Evolutionary conservation across 2,113 vertebrate genomes (phyloP).

Genomic region (Deroptyus accipitrinus): DNA sequence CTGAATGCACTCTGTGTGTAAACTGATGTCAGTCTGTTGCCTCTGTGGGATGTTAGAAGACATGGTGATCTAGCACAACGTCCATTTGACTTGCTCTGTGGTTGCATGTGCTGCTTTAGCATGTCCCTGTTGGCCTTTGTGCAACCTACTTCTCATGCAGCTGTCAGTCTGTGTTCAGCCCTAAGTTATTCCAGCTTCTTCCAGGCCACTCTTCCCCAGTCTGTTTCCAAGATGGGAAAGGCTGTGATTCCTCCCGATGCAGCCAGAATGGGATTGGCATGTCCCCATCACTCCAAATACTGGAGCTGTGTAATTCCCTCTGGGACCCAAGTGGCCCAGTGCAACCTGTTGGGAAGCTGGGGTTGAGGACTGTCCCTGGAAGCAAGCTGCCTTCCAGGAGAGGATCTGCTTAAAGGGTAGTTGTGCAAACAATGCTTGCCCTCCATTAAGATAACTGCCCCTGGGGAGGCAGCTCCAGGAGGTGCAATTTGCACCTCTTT

Average conservation of each 20-base stretch:
- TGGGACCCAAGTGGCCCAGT: accelerated
- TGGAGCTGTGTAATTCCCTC: not conserved
- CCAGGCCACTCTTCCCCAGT: not conserved
- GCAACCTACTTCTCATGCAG: not conserved
- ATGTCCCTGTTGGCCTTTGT: not conserved
- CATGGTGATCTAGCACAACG: accelerated
- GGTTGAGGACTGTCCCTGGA: not conserved
- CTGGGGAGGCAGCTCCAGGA: not conserved
- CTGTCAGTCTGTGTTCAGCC: not conserved
- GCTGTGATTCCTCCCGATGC: not conserved
- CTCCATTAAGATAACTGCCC: not conserved
- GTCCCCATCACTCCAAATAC: not conserved
- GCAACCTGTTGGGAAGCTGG: not conserved
- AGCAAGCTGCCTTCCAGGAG: not conserved
- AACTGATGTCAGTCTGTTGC: not conserved
- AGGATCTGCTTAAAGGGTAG: not conserved
- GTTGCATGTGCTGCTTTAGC: not conserved
- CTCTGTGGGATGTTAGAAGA: not conserved
- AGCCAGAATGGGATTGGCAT: accelerated
- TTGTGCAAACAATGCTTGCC: not conserved
- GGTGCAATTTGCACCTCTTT: conserved; percentile 9
- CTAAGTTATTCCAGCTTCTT: not conserved
- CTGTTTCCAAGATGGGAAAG: not conserved
- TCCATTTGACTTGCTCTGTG: not conserved
- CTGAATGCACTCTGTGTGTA: not conserved